phyloP scores from a whole-genome alignment of 2,888 invertebrate genomes.

The Ophonus ardosiacus region DNA sequence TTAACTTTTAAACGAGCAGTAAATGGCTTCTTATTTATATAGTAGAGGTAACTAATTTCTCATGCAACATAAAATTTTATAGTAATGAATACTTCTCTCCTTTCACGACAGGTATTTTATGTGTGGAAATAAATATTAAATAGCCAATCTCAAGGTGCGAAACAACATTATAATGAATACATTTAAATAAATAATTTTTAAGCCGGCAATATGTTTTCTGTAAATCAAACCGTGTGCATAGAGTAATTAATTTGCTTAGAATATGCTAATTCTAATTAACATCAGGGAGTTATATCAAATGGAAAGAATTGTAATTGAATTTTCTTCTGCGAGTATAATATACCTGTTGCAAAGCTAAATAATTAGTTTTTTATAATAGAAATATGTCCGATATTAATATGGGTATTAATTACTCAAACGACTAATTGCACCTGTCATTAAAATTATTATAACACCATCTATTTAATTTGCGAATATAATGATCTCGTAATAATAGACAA shows the following conservation, averaged over 20 bases:
- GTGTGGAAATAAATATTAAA: constrained; percentile 19
- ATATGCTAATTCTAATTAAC: constrained; percentile 39
- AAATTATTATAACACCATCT: constrained; percentile 53
- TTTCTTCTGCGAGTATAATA: constrained; percentile 14
- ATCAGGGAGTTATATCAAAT: constrained; percentile 14
- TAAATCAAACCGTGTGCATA: constrained; percentile 40
- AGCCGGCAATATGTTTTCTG: constrained; percentile 7
- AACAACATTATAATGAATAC: constrained; percentile 24
- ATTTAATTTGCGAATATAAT: constrained; percentile 44
- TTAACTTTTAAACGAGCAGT: neutral
- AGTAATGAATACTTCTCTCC: constrained; percentile 20
- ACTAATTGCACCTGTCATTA: constrained; percentile 59
- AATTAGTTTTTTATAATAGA: constrained; percentile 56
- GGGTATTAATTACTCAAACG: constrained; percentile 53
- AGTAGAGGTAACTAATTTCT: neutral
- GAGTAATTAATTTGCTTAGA: constrained; percentile 47
- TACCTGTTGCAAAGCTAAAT: constrained; percentile 56
- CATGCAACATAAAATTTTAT: constrained; percentile 12
- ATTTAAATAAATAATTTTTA: constrained; percentile 48
- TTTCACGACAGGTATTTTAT: constrained; percentile 29
- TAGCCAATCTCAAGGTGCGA: constrained; percentile 27
- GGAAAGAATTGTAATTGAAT: constrained; percentile 54
- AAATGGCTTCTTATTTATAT: neutral
- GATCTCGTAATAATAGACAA: neutral
- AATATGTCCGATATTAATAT: constrained; percentile 55